Evolutionary conservation across 1,140 invertebrate genomes (phyloP), one percentile per base, ranked within the genome.

Genomic region (Parasteatoda tepidariorum): DNA sequence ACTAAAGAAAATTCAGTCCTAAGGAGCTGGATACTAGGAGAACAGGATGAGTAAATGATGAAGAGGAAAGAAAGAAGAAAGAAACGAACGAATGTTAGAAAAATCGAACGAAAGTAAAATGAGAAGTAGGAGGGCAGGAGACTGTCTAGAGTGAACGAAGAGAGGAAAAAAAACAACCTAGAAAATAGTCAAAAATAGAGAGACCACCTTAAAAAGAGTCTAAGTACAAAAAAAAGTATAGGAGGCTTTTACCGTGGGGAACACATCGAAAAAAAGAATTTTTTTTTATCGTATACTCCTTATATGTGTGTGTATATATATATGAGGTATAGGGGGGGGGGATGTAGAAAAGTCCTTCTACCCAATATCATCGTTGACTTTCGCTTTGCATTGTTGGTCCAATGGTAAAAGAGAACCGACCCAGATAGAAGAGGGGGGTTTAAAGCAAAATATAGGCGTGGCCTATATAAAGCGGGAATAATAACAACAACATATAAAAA

Each of bases 41-140:
- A 78, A 67, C 62, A 78, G 78, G 78, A 82, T 82, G 78, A 48
- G 78, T 71, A 82, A 79, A 82, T 82, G 78, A 82, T 82, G 78
- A 82, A 82, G 48, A 62, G 34, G 30, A 61, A 33, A 75, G 59
- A 34, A 30, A 73, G 73, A 75, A 82, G 78, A 31, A 31, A 41
- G 26, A 28, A 78, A n/a, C 22, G 26, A 66, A 15, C 26, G 30
- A 55, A 54, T 9, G 26, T 9, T 30, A 13, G 31, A 68, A 61
- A 75, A 41, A 38, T 31, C 26, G 26, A 70, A 67, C 7, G 48
- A 67, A 78, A 67, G 62, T 15, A 82, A 61, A 59, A 62, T 61
- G 54, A 71, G 66, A 61, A 57, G 22, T 18, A 26, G 9, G 6
- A 22, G 48, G 66, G 30, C 54, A 54, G 31, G 61, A 76, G 61